phyloP scores from a whole-genome alignment of 2,888 invertebrate species.

The Drosophila infuscata region DNA sequence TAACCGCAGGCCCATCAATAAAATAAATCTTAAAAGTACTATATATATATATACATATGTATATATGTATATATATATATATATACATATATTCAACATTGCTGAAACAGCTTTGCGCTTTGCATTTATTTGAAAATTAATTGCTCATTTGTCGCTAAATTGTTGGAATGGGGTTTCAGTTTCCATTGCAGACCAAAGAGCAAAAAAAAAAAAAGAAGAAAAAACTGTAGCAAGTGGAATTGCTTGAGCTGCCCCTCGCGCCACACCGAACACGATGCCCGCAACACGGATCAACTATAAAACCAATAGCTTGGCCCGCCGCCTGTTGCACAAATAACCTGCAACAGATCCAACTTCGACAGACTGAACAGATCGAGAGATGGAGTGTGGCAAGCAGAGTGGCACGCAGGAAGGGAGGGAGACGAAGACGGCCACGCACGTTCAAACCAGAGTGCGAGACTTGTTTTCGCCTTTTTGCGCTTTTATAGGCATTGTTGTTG shows the following conservation, averaged over 20 bases:
- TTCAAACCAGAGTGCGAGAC: slow-evolving; percentile 76
- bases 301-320: slow-evolving; percentile 47
- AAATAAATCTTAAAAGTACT: slow-evolving; percentile 1
- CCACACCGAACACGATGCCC: slow-evolving; percentile 1
- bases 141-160: slow-evolving; percentile 84
- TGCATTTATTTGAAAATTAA: slow-evolving; percentile 84
- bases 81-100: slow-evolving; percentile 11
- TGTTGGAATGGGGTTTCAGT: slow-evolving; percentile 82
- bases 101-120: slow-evolving; percentile 35
- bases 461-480: slow-evolving; percentile 76
- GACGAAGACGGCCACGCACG: slow-evolving; percentile 62
- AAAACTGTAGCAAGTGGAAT: slow-evolving; percentile 70
- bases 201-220: slow-evolving; percentile 5
- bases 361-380: slow-evolving; percentile 3
- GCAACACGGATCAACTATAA: slow-evolving; percentile 27
- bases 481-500: slow-evolving; percentile 77
- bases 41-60: background rate
- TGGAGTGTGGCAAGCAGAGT: background rate
- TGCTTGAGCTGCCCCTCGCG: slow-evolving; percentile 18
- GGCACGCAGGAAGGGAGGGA: background rate
- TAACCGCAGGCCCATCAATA: slow-evolving; percentile 4
- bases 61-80: background rate
- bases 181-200: slow-evolving; percentile 62
- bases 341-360: slow-evolving; percentile 50
- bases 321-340: slow-evolving; percentile 71